These are phyloP conservation scores for Epistrophe eligans DNA, from an alignment of 2,888 invertebrate genomes.

Conservation along the genomic window DNA sequence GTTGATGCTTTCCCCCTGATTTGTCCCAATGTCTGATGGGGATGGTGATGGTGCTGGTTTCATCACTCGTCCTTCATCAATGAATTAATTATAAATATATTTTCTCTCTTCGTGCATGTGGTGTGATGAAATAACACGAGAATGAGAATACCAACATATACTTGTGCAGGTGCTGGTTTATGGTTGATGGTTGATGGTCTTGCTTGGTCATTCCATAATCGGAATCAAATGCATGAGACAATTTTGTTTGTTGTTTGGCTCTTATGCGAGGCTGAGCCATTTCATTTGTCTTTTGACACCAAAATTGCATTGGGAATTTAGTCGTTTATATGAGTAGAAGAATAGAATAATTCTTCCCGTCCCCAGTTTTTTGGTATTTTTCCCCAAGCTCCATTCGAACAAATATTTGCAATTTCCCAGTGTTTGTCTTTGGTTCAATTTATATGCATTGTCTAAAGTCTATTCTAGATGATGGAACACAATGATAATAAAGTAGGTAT, in stretches of 20 bases:
- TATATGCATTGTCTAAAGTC: slow-evolving; percentile 42
- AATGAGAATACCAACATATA: not conserved
- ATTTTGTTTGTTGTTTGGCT: slow-evolving; percentile 49
- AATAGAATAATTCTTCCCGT: slow-evolving; percentile 21
- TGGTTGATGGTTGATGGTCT: slow-evolving; percentile 15
- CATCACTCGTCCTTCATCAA: slow-evolving; percentile 42
- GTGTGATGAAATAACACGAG: not conserved
- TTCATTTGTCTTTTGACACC: slow-evolving; percentile 62
- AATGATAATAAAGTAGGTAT: not conserved
- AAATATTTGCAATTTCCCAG: slow-evolving; percentile 48
- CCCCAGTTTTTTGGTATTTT: not conserved
- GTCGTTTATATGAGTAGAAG: not conserved
- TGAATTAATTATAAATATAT: slow-evolving; percentile 66
- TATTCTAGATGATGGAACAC: not conserved
- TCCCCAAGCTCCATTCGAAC: slow-evolving; percentile 14
- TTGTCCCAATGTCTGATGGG: not conserved
- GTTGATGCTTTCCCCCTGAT: not conserved
- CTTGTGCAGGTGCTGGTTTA: slow-evolving; percentile 34
- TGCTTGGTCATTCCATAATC: slow-evolving; percentile 32
- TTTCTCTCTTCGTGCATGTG: not conserved
- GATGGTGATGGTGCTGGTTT: slow-evolving; percentile 6
- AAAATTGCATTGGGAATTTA: slow-evolving; percentile 19
- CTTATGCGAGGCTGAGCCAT: not conserved
- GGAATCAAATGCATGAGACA: slow-evolving; percentile 50
- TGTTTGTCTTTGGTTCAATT: slow-evolving; percentile 43